phyloP scores from a whole-genome alignment of 2,797 vertebrate genomes.

The Mycteria americana region DNA sequence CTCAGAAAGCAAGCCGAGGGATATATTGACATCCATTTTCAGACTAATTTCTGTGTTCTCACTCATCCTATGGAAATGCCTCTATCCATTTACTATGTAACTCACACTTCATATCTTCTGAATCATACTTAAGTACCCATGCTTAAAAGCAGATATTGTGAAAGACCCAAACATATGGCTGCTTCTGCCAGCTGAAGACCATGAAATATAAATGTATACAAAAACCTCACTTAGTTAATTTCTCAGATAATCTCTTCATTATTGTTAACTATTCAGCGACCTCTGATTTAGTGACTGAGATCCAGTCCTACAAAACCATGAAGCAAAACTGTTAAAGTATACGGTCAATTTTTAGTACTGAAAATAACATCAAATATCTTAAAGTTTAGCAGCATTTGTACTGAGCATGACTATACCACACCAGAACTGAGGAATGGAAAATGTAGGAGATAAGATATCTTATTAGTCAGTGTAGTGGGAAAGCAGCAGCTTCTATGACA shows the following conservation, averaged over 20 bases:
- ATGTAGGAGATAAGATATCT: not conserved
- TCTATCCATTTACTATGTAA: not conserved
- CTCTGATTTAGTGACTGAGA: not conserved
- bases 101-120: not conserved
- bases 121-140: not conserved
- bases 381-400: not conserved
- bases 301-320: not conserved
- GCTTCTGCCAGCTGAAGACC: not conserved
- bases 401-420: not conserved
- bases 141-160: not conserved
- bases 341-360: not conserved
- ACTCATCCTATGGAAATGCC: not conserved
- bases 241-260: not conserved
- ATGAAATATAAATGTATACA: not conserved
- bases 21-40: not conserved
- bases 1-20: not conserved
- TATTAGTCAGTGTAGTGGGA: not conserved
- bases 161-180: not conserved
- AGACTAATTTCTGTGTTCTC: not conserved
- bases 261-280: not conserved
- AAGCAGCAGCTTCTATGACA: not conserved
- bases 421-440: not conserved
- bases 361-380: not conserved
- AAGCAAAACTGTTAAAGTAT: not conserved
- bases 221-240: not conserved